Percentiles rank a stretch among this genome's conserved stretches.
phyloP scores from a whole-genome alignment of 2,113 vertebrate species.

The Halichoerus grypus region DNA sequence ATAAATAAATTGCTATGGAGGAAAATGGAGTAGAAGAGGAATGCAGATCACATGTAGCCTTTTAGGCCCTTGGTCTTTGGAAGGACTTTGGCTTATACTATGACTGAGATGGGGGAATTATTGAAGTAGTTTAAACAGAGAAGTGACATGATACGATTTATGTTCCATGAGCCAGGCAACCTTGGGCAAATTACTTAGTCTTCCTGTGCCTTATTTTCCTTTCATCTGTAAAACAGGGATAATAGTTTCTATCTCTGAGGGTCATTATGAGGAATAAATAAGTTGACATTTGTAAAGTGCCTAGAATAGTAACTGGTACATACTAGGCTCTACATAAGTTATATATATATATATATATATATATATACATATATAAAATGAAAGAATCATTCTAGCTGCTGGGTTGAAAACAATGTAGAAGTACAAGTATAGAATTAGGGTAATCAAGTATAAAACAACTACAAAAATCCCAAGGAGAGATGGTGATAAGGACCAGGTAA shows the following conservation, averaged over 20 bases:
- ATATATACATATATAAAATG: neutral
- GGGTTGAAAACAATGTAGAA: constrained; percentile 8
- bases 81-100: neutral
- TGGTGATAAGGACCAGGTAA: neutral
- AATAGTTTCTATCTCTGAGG: neutral
- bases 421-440: neutral
- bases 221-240: neutral
- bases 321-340: neutral
- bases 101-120: neutral
- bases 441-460: neutral
- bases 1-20: neutral
- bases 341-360: neutral
- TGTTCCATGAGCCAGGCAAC: neutral
- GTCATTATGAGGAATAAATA: constrained; percentile 8
- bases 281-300: neutral
- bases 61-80: neutral
- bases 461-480: neutral
- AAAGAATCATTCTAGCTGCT: neutral
- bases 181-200: constrained; percentile 23
- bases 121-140: constrained; percentile 20
- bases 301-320: neutral
- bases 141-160: neutral
- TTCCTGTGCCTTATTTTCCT: constrained; percentile 24
- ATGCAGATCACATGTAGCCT: neutral
- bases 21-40: neutral